Base-by-base conservation (phyloP, 2,888 invertebrate species). In the Glaucopsyche alexis region DNA sequence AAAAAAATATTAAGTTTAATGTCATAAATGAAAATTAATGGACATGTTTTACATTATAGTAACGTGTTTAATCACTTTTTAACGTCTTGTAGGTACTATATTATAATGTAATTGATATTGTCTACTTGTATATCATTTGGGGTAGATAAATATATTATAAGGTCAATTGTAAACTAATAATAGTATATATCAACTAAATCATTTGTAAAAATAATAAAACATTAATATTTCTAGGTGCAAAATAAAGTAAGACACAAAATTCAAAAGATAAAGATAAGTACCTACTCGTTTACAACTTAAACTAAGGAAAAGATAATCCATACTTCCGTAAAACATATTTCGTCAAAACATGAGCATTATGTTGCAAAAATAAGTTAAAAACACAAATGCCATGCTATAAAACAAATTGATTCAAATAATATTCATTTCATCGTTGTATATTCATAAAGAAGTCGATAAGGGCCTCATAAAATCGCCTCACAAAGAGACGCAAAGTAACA, bases 401-500 rank as follows among this genome's bases (percentile, higher is more conserved):
- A 74, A 75, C 74, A 78, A 75, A 75, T 77, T 73, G 75, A 81
- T 79, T 78, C 80, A 84, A 83, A 83, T 80, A 81, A 79, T 76
- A 76, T 71, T 69, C 65, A 79, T 77, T 75, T 76, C 81, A 80
- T 82, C 83, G 83, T 84, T 84, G 80, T 83, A 79, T 83, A 85
- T 86, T 85, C 80, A 84, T 84, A 83, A 83, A 79, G 82, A 85
- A 88, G 83, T 84, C 85, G 81, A 85, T 81, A 84, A 85, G 85
- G 81, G 85, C 77, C 81, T 82, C 82, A 82, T 87, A 86, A 87
- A 88, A 84, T 81, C 79, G 84, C 81, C 84, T 85, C 84, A 86
- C 86, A 85, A 84, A 81, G 85, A 84, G 82, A 84, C 83, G 80
- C 80, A 83, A 86, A 84, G 88, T 88, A 87, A 87, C 87, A 88